Evolutionary conservation across 1,140 invertebrate species (phyloP), one percentile per base, ranked within the genome.

Genomic region (Zaprionus tsacasi): DNA sequence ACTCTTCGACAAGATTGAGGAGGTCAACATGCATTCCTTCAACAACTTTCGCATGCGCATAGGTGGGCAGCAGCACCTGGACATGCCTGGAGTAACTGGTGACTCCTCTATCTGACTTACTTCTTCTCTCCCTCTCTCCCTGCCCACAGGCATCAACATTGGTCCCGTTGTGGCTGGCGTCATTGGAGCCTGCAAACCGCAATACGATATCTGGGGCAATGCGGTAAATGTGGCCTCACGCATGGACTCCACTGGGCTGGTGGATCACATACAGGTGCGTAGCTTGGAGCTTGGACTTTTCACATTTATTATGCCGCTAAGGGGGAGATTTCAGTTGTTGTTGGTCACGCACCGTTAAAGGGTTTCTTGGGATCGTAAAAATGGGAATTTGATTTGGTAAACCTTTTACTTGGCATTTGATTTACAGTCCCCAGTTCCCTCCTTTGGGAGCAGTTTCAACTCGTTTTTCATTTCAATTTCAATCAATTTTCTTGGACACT

Each of bases 1-100:
- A 55, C 95, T 99, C 54, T 95, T 95, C 56, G 95, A 97, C 73
- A 97, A 98, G 93, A 94, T 99, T 75, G 95, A 96, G 71, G 96
- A 97, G 92, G 97, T 99, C 73, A 99, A 99, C 93, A 96, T 98
- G 93, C 98, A 99, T 93, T 98, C 98, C 3, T 99, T 99, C 93
- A 99, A 99, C 93, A 98, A 97, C 93, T 99, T 99, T 93, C 96
- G 97, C 69, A 96, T 99, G 86, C 94, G 98, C 78, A 97, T 99
- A 76, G 98, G 97, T 96, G 92, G 93, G 93, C 21, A 55, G n/a
- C n/a, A 45, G 15, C 3, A 8, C 13, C 38, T 3, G 2, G 6
- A 11, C 17, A 1, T n/a, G 12, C 12, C 25, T 13, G 6, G 3
- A 2, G 13, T 4, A 55, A 1, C 25, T 33, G 8, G 1, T 25